phyloP scores from a whole-genome alignment of 1,140 invertebrate species.

The Oedothorax gibbosus region DNA sequence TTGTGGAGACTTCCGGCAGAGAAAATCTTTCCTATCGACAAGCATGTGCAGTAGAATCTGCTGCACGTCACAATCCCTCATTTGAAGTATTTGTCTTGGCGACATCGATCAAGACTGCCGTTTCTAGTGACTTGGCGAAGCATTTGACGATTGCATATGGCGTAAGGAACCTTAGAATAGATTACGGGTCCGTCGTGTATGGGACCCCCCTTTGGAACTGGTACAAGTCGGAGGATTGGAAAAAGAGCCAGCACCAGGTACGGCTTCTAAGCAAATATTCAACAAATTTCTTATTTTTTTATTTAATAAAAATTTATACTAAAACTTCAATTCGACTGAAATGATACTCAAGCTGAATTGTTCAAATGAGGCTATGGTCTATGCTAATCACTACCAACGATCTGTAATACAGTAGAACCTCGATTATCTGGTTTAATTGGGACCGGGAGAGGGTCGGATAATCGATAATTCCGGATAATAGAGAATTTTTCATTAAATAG shows the following conservation, averaged over 20 bases:
- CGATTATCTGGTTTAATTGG: too few species aligned
- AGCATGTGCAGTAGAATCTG: constrained; percentile 5
- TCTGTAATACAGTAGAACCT: too few species aligned
- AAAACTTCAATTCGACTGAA: too few species aligned
- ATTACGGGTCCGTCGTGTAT: background rate
- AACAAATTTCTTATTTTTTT: too few species aligned
- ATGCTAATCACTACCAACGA: too few species aligned
- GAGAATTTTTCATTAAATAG: too few species aligned
- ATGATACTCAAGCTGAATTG: too few species aligned
- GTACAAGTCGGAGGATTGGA: background rate
- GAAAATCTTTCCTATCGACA: background rate
- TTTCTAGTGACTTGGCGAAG: background rate
- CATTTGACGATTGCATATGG: background rate
- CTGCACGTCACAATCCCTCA: background rate
- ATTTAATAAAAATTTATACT: too few species aligned
- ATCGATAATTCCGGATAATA: too few species aligned
- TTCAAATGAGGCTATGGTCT: too few species aligned
- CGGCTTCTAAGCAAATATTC: too few species aligned
- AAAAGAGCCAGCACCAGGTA: background rate
- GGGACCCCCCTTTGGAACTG: background rate
- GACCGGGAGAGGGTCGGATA: too few species aligned
- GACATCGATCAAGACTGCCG: background rate
- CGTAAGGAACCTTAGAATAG: background rate
- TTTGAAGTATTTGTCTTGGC: background rate
- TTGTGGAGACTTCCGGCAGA: background rate